Conservation (phyloP, 1,140 invertebrate genomes). For the Streblospio benedicti region DNA sequence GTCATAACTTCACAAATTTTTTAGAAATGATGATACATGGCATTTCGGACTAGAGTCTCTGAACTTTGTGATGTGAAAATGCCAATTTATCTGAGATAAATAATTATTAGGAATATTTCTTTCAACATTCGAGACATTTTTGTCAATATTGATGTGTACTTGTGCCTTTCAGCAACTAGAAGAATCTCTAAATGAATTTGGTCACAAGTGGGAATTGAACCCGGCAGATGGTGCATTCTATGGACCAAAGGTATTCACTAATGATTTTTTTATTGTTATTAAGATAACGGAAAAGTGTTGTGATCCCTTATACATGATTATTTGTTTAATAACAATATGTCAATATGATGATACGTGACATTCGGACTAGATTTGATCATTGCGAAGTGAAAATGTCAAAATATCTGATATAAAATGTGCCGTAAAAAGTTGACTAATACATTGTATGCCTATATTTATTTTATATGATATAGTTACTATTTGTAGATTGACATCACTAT, state of each 20-base stretch:
- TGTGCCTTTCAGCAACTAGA: constrained; percentile 58
- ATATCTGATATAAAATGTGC: no score
- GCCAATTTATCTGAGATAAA: not conserved
- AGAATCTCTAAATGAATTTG: constrained; percentile 78
- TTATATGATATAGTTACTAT: not conserved
- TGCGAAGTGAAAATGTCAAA: not conserved
- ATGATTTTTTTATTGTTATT: not conserved
- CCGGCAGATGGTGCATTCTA: constrained; percentile 95
- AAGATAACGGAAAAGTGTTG: not conserved
- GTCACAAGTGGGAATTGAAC: constrained; percentile 79
- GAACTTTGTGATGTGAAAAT: constrained; percentile 1
- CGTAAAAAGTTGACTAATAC: no score
- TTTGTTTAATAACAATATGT: not conserved
- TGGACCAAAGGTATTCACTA: constrained; percentile 71
- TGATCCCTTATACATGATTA: no score
- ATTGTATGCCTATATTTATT: not conserved
- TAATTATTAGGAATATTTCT: not conserved
- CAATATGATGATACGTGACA: not conserved
- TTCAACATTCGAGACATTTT: not conserved
- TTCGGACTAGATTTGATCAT: not conserved
- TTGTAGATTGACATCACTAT: constrained; percentile 90
- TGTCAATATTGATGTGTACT: not conserved
- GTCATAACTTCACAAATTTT: not conserved
- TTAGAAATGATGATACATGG: constrained; percentile 3
- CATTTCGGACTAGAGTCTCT: not conserved